Percentiles rank a stretch among this genome's conserved stretches.
Conservation (phyloP, 2,888 invertebrate species). For the Ischnura elegans region DNA sequence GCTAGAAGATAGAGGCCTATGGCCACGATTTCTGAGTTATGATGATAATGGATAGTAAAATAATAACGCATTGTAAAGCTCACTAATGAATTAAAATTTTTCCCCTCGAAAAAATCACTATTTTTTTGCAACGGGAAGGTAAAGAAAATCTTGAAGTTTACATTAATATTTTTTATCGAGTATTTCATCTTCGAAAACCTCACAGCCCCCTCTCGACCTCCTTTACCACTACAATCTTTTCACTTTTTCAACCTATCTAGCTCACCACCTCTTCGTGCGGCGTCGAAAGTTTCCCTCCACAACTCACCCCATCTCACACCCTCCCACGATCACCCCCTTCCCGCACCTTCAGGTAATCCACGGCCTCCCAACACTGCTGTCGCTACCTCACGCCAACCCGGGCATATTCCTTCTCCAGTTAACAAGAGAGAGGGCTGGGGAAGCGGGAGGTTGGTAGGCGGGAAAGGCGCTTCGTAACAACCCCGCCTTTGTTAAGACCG, state of each 20-base stretch:
- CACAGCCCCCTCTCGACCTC: neutral
- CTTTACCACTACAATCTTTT: neutral
- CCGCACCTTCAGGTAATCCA: neutral
- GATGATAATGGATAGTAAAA: too few relatives aligned
- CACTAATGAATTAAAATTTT: too few relatives aligned
- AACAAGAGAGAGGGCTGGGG: neutral
- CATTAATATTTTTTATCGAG: too few relatives aligned
- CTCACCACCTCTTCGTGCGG: too few relatives aligned
- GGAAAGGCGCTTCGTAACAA: constrained; percentile 5
- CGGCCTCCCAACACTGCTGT: neutral
- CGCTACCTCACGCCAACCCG: neutral
- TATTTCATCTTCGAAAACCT: too few relatives aligned
- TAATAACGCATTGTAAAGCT: too few relatives aligned
- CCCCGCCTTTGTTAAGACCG: constrained; percentile 20
- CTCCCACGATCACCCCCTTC: neutral
- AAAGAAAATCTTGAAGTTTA: too few relatives aligned
- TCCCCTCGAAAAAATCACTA: too few relatives aligned
- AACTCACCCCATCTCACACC: neutral
- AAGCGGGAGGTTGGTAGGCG: neutral
- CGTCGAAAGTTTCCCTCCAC: neutral
- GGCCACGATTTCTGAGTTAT: too few relatives aligned
- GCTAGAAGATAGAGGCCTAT: too few relatives aligned
- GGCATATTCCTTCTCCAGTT: neutral
- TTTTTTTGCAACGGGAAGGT: too few relatives aligned
- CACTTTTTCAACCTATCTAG: too few relatives aligned